Base-by-base conservation (phyloP, 2,113 vertebrate species). In the Colistium nudipinnis region DNA sequence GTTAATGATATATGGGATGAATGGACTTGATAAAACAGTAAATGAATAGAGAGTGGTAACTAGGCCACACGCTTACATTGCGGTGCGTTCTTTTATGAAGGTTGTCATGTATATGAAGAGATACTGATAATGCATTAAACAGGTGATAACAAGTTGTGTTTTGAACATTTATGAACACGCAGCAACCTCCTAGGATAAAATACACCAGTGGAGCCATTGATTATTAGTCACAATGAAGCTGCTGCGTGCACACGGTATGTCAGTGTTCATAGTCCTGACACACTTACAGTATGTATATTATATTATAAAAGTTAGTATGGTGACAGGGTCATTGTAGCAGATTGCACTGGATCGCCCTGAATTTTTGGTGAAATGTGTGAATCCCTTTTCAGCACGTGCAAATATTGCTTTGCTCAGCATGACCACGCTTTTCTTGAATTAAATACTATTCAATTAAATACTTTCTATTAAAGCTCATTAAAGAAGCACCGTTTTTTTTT, bases 21-120 rank as follows among this genome's bases (percentile, higher is more conserved):
- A 35, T 70, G 56, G 73, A 53, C 48, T 41, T 20, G 56, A 54
- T 54, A 12, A 48, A 66, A 45, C 53, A 25, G 25, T 4, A 31
- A 16, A 74, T 69, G 45, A 51, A 38, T 33, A 27, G 31, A 62
- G 51, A 52, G 36, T 25, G 27, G 45, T 31, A 79, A 63, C 38
- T 72, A 72, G 71, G 68, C 47, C 54, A 57, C 51, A 49, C 48
- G 28, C 2, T 9, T 9, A 27, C 45, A 13, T 24, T 38, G 47
- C 20, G 0, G 35, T n/a, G 20, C 12, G 51, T 43, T 53, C 11
- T 39, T 28, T 53, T 14, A 7, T 45, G 35, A 19, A 54, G n/a
- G 11, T 44, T 28, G 6, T 11, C n/a, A 8, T 45, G 28, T 66
- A 7, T 36, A 39, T 24, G 6, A 31, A 41, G 16, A 59, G 27